Conservation (phyloP, 2,113 vertebrate genomes). For the Cyrtonyx montezumae region DNA sequence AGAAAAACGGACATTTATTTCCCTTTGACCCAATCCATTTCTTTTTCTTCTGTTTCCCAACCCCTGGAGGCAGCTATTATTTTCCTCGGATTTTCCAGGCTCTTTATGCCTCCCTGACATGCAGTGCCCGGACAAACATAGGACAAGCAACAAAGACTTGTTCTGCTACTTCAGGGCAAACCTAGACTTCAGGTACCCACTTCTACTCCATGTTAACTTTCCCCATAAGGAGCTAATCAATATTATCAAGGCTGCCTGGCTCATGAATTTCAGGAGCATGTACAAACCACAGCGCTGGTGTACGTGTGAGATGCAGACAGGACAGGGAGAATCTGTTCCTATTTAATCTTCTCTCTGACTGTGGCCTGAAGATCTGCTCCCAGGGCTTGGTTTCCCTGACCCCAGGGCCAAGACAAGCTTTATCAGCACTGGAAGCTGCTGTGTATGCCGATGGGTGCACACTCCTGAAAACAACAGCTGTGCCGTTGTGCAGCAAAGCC, state of each 20-base stretch:
- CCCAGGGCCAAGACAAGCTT: neutral
- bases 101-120: neutral
- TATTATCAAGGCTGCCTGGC: neutral
- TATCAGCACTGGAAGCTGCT: neutral
- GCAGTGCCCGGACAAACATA: neutral
- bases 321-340: neutral
- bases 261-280: neutral
- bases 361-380: neutral
- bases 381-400: neutral
- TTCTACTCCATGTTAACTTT: neutral
- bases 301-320: neutral
- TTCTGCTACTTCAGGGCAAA: neutral
- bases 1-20: neutral
- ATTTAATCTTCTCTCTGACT: neutral
- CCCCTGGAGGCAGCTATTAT: neutral
- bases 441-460: neutral
- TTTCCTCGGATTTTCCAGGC: neutral
- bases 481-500: accelerated
- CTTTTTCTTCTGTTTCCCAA: neutral
- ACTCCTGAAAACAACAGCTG: neutral
- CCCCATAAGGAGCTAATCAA: neutral
- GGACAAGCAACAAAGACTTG: neutral
- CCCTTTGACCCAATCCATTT: neutral
- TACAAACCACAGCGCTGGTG: neutral
- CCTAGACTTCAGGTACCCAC: neutral